Percentiles rank a stretch among this genome's conserved stretches.
Conservation (phyloP, 2,113 vertebrate genomes). For the Tachysurus vachellii region DNA sequence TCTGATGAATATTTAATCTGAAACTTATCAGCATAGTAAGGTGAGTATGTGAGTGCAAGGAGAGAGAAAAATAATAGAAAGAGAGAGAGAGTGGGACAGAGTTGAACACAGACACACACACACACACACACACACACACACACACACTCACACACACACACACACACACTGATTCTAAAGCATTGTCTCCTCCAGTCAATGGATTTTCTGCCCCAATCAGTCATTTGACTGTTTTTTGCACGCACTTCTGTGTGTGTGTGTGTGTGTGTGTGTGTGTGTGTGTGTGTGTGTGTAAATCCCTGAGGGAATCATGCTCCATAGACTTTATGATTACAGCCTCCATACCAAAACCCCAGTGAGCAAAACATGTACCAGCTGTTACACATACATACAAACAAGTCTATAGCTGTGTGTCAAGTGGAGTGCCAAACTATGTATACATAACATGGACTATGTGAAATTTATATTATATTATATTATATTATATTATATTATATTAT, state of each 20-base stretch:
- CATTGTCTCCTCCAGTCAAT: background rate
- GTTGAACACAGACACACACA: background rate
- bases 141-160: background rate
- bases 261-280: conserved; percentile 39
- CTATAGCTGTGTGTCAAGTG: background rate
- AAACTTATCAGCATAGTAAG: background rate
- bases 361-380: conserved; percentile 23
- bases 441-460: background rate
- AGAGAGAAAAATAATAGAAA: background rate
- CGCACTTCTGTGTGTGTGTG: conserved; percentile 52
- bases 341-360: conserved; percentile 19
- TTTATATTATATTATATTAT: too few species aligned
- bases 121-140: background rate
- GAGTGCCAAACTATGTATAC: background rate
- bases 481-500: too few species aligned
- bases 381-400: background rate
- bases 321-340: conserved; percentile 40
- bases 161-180: background rate
- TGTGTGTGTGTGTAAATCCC: conserved; percentile 67
- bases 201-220: conserved; percentile 2
- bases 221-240: conserved; percentile 11
- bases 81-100: background rate
- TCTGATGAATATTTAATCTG: conserved; percentile 1
- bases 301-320: conserved; percentile 90
- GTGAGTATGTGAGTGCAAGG: background rate